Evolutionary conservation across 2,888 invertebrate genomes (phyloP), one percentile per base, ranked within the genome.

Genomic region (Eupithecia abbreviata): DNA sequence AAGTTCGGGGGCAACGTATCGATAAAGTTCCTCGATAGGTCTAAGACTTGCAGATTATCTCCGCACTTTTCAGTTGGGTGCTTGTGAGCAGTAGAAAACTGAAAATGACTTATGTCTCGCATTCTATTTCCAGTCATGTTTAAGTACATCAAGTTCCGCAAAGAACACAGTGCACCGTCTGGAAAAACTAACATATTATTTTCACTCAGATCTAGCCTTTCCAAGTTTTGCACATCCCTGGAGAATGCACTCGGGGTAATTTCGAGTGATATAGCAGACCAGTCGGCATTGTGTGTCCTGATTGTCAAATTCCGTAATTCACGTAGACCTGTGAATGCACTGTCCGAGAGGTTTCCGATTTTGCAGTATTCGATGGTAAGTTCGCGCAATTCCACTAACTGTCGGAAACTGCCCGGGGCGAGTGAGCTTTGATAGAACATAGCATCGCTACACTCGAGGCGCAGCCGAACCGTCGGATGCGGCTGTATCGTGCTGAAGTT

Each of bases 401-500:
- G 97, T 82, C 97, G 95, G 89, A 97, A 97, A 91, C 97, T 97
- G 83, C 97, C 97, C 75, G 97, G 96, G 86, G 96, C 96, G 78
- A 97, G 93, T 71, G 97, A 97, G 92, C 97, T 97, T 95, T 97
- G 97, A 88, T 97, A 97, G 92, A 97, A 97, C 79, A 97, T 94
- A 82, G 97, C 97, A 89, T 97, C 97, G 92, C 97, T 97, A 93
- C 98, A 98, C 91, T 97, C 97, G 77, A 98, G 95, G 80, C 97
- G 95, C 84, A 98, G 92, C 75, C 97, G 95, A 77, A 97, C 97
- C 72, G 98, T 98, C 84, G 97, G 97, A 89, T 97, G 97, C 73
- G 97, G 96, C 92, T 98, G 97, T 84, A 98, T 97, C 80, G 97
- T 97, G 94, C 97, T 97, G 91, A 97, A 97, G 90, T 97, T 97